Evolutionary conservation across 2,797 vertebrate genomes (phyloP), one percentile per base, ranked within the genome.

Genomic region (Syngnathus rostellatus): DNA sequence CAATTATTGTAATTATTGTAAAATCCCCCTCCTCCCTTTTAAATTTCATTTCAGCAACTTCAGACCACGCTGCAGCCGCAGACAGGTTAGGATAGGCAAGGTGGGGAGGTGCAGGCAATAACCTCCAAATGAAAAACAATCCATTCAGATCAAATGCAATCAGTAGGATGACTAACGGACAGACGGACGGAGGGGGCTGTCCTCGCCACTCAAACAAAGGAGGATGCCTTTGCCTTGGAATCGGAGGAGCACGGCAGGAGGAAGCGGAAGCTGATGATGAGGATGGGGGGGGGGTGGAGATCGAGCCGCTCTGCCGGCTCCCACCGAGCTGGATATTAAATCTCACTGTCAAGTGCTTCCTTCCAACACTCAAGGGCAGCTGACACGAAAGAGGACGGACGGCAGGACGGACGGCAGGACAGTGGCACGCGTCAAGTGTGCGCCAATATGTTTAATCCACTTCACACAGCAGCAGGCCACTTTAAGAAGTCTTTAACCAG

Each of bases 321-420:
- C 87, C 86, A 91, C 90, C 84, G 89, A 88, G 91, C 90, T 92
- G 92, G 93, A 93, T 93, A 94, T 93, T 94, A 95, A 91, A 91
- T 93, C 92, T 93, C 92, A 90, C 90, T 85, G 87, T 95, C 93
- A 94, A 94, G 92, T 92, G 92, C 31, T 12, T 43, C 9, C 89
- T 89, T 92, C 89, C 87, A 94, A 92, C 93, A 89, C 91, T 91
- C 78, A 89, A 89, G 88, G 92, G 93, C 90, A 94, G 93, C 91
- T 90, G 92, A 90, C 84, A 89, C 81, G 3, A 66, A 69, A 81
- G 83, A 87, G 79, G 77, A 81, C 83, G 83, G 78, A 81, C 81
- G 73, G 31, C 31, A 31, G 31, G 31, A 31, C 31, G 31, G 31
- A 81, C 81, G 73, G 82, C 75, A 55, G 74, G 21, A 51, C 0